Percentiles rank a stretch among this genome's conserved stretches.
Conservation (phyloP, 2,888 invertebrate species). For the Apomyelois bistriatella region DNA sequence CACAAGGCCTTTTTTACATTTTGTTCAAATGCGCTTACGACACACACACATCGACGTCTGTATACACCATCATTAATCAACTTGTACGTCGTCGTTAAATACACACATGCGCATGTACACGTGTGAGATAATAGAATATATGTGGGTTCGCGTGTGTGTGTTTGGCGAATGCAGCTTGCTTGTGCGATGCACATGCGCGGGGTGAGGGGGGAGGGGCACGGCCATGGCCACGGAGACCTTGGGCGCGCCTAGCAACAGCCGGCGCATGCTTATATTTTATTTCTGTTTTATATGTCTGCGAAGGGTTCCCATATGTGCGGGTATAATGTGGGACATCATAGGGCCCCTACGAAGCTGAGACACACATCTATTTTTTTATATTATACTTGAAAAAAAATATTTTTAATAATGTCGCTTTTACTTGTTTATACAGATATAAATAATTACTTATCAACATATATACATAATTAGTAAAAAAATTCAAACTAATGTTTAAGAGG, state of each 20-base stretch:
- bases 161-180: slow-evolving; percentile 51
- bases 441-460: too few species aligned
- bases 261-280: slow-evolving; percentile 54
- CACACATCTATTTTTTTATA: too few species aligned
- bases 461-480: too few species aligned
- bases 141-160: slow-evolving; percentile 27
- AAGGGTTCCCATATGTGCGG: slow-evolving; percentile 50
- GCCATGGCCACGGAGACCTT: slow-evolving; percentile 71
- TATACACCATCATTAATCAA: slow-evolving; percentile 25
- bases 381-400: too few species aligned
- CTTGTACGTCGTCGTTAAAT: slow-evolving; percentile 14
- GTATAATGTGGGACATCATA: neutral
- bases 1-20: slow-evolving; percentile 54
- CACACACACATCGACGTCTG: slow-evolving; percentile 17
- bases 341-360: neutral
- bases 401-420: too few species aligned
- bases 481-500: too few species aligned
- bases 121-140: slow-evolving; percentile 14
- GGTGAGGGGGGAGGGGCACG: slow-evolving; percentile 42
- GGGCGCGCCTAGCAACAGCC: slow-evolving; percentile 73
- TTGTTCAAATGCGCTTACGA: slow-evolving; percentile 42
- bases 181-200: slow-evolving; percentile 55
- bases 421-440: too few species aligned
- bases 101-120: slow-evolving; percentile 13
- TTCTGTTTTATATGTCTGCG: slow-evolving; percentile 68